A percentile compares a stretch with the other conserved stretches of the same genome.
Evolutionary conservation across 2,888 invertebrate genomes (phyloP).

Genomic region (Gibbula magus): DNA sequence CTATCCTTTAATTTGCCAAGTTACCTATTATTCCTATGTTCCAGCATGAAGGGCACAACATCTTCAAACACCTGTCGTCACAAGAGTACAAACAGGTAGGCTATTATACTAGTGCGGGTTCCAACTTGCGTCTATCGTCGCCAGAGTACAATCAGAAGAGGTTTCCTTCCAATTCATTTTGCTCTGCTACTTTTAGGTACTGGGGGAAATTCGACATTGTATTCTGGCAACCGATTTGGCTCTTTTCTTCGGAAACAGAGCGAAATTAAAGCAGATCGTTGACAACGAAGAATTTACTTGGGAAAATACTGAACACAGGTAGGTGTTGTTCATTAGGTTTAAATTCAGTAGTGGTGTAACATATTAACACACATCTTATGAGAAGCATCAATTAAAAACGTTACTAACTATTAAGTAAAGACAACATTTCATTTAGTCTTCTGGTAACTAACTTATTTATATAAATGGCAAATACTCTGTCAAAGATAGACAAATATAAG

Average conservation of each 20-base stretch:
- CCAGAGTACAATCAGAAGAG: neutral
- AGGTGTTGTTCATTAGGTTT: neutral
- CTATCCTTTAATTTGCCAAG: too few species aligned
- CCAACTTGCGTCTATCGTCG: neutral
- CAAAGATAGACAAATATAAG: too few species aligned
- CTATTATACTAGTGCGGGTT: neutral
- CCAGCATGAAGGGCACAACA: slow-evolving; percentile 88
- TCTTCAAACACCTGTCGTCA: slow-evolving; percentile 84
- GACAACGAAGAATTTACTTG: slow-evolving; percentile 81
- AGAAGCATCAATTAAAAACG: too few species aligned
- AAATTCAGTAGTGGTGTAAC: too few species aligned
- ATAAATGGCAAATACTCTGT: too few species aligned
- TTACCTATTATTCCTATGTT: slow-evolving; percentile 31
- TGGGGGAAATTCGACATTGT: slow-evolving; percentile 86
- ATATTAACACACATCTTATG: too few species aligned
- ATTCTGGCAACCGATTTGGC: slow-evolving; percentile 91
- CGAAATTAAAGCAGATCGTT: slow-evolving; percentile 79
- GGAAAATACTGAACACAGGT: slow-evolving; percentile 82
- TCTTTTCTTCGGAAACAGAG: slow-evolving; percentile 86
- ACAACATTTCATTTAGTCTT: too few species aligned
- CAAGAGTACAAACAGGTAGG: slow-evolving; percentile 82
- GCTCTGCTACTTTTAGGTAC: slow-evolving; percentile 77
- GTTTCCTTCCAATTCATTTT: neutral
- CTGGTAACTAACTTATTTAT: too few species aligned
- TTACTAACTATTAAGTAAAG: too few species aligned